Percentiles rank a stretch among this genome's conserved stretches.
These are phyloP conservation scores for Polydrusus tereticollis DNA, from an alignment of 2,888 invertebrate genomes.

Conservation along the genomic window DNA sequence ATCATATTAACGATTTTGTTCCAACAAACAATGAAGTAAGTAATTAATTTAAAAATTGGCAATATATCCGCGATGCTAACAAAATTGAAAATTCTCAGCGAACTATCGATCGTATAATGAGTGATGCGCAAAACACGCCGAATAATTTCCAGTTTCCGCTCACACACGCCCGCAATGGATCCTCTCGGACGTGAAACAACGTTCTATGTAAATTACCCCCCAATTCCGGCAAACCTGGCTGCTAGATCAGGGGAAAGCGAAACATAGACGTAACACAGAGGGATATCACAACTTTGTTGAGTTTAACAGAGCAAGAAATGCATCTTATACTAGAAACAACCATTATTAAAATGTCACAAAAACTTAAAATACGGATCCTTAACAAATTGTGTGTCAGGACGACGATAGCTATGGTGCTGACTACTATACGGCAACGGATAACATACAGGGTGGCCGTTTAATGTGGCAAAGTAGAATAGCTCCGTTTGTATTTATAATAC, in stretches of 20 bases:
- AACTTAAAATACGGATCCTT: too few relatives aligned
- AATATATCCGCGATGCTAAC: neutral
- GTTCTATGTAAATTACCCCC: conserved; percentile 66
- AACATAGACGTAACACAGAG: neutral
- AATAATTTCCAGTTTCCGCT: conserved; percentile 49
- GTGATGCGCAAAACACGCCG: conserved; percentile 48
- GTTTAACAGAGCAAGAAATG: too few relatives aligned
- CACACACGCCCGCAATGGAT: conserved; percentile 42
- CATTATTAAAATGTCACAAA: too few relatives aligned
- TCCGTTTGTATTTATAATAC: too few relatives aligned
- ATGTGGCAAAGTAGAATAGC: too few relatives aligned
- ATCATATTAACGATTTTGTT: neutral
- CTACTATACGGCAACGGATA: too few relatives aligned
- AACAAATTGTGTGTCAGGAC: too few relatives aligned
- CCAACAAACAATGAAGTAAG: neutral
- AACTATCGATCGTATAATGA: conserved; percentile 47
- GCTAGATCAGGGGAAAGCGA: conserved; percentile 8
- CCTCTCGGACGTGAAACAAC: conserved; percentile 59
- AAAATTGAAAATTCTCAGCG: conserved; percentile 21
- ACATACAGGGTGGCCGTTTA: too few relatives aligned
- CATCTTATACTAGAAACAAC: too few relatives aligned
- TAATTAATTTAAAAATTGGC: conserved; percentile 11
- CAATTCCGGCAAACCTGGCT: conserved; percentile 60
- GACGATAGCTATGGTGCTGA: too few relatives aligned
- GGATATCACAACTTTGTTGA: neutral